A percentile compares a stretch with the other conserved stretches of the same genome.
Evolutionary conservation across 2,888 invertebrate species (phyloP).

Genomic region (Hoplodrina blanda): DNA sequence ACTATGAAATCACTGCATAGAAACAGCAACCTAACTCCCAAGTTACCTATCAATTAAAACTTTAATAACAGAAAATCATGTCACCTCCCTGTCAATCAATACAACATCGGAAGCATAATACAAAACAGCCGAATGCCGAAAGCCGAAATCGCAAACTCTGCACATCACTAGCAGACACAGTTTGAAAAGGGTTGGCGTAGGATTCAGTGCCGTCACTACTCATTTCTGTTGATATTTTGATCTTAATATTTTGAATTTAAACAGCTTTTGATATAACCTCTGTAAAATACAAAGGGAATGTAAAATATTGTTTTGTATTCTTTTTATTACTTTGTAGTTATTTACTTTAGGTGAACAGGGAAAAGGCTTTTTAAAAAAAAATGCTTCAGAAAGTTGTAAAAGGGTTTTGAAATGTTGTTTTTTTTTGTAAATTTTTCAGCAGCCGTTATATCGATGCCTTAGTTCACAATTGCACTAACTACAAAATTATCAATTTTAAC

Average conservation of each 20-base stretch:
- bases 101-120: constrained; percentile 4
- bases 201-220: constrained; percentile 54
- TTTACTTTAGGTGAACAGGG: neutral
- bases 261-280: constrained; percentile 15
- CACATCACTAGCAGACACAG: constrained; percentile 51
- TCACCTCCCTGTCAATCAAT: constrained; percentile 6
- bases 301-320: neutral
- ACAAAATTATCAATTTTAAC: no score
- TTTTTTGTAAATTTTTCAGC: no score
- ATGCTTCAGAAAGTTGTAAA: no score
- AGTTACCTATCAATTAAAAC: neutral
- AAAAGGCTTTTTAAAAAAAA: neutral
- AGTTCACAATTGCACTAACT: no score
- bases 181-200: constrained; percentile 60
- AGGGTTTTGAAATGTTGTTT: no score
- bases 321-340: neutral
- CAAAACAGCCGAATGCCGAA: constrained; percentile 36
- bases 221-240: constrained; percentile 55
- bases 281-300: constrained; percentile 25
- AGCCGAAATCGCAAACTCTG: constrained; percentile 32
- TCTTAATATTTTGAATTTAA: constrained; percentile 52
- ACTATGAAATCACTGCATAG: no score
- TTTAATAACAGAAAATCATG: constrained; percentile 7
- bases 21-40: no score
- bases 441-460: no score